A percentile compares a stretch with the other conserved stretches of the same genome.
These are phyloP conservation scores for Caenorhabditis plicata DNA, from an alignment of 2,888 invertebrate species.

Conservation along the genomic window DNA sequence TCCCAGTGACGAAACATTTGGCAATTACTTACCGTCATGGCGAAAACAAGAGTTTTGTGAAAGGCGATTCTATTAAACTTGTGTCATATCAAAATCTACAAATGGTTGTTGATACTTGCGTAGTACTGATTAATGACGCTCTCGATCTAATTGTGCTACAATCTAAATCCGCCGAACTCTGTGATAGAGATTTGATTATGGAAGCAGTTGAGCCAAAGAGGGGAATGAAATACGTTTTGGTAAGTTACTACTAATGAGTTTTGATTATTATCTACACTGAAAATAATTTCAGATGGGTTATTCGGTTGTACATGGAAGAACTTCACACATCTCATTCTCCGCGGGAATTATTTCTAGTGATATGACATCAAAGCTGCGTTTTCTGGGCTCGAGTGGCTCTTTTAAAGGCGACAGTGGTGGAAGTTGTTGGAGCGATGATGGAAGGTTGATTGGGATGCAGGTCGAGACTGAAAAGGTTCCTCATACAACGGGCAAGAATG, in stretches of 20 bases:
- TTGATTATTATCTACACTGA: slow-evolving; percentile 23
- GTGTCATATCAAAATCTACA: slow-evolving; percentile 20
- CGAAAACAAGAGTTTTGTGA: slow-evolving; percentile 14
- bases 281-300: slow-evolving; percentile 30
- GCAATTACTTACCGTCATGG: slow-evolving; percentile 25
- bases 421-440: slow-evolving; percentile 26
- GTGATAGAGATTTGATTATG: slow-evolving; percentile 14
- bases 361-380: slow-evolving; percentile 19
- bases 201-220: slow-evolving; percentile 16
- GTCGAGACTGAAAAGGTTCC: slow-evolving; percentile 14
- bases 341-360: slow-evolving; percentile 25
- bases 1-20: slow-evolving; percentile 18
- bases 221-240: slow-evolving; percentile 28
- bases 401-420: slow-evolving; percentile 32
- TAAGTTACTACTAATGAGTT: slow-evolving; percentile 22
- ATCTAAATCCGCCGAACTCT: slow-evolving; percentile 18
- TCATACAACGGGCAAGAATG: slow-evolving; percentile 3
- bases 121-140: slow-evolving; percentile 20
- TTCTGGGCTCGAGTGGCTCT: slow-evolving; percentile 24
- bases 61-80: slow-evolving; percentile 21
- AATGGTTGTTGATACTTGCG: slow-evolving; percentile 28
- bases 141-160: slow-evolving; percentile 24
- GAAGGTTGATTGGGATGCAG: slow-evolving; percentile 27
- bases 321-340: slow-evolving; percentile 20
- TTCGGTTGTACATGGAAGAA: slow-evolving; percentile 25